These are phyloP conservation scores for Helostoma temminkii DNA, from an alignment of 2,797 vertebrate species.

Conservation along the genomic window DNA sequence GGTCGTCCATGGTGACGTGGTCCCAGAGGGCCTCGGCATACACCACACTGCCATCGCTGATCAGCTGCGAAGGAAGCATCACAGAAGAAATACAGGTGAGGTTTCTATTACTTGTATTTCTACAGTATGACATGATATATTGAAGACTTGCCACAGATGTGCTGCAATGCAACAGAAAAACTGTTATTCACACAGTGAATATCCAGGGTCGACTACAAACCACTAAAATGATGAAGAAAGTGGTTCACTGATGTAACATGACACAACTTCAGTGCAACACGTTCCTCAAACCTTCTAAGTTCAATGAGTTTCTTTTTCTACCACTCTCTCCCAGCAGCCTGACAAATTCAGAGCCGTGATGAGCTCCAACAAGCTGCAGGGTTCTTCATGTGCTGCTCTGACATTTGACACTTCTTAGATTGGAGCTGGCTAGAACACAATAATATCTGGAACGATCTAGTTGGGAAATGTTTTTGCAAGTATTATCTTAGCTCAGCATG, in stretches of 20 bases:
- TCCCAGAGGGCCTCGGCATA: conserved; percentile 97
- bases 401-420: not conserved
- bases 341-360: too few relatives aligned
- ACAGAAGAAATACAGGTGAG: not conserved
- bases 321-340: not conserved
- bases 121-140: too few relatives aligned
- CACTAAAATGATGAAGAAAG: not conserved
- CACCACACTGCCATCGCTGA: conserved; percentile 96
- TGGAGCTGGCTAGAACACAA: not conserved
- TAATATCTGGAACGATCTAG: too few relatives aligned
- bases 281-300: not conserved
- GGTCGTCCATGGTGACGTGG: conserved; percentile 98
- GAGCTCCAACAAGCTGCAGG: not conserved
- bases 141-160: too few relatives aligned
- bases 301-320: not conserved
- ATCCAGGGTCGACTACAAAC: not conserved
- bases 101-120: not conserved
- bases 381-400: not conserved
- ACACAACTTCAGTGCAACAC: not conserved
- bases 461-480: too few relatives aligned
- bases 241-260: not conserved
- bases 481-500: too few relatives aligned
- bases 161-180: too few relatives aligned
- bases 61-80: conserved; percentile 84
- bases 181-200: too few relatives aligned